These are phyloP conservation scores for Thamnaconus septentrionalis DNA, from an alignment of 2,113 vertebrate genomes.

Conservation along the genomic window DNA sequence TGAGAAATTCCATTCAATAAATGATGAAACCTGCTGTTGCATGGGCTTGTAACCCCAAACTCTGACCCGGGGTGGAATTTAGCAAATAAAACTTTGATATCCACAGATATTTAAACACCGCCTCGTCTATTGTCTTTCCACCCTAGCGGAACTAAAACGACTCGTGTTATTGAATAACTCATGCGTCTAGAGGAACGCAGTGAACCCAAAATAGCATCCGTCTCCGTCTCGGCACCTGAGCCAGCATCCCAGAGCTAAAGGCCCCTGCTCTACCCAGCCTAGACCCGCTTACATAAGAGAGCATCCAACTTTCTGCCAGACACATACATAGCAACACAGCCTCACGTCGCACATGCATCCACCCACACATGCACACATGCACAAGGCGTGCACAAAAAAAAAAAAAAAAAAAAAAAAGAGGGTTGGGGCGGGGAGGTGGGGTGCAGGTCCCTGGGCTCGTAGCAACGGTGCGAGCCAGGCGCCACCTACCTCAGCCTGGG, in stretches of 20 bases:
- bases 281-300: constrained; percentile 62
- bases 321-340: not conserved
- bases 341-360: not conserved
- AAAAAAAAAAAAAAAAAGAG: too few relatives aligned
- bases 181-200: constrained; percentile 39
- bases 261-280: constrained; percentile 40
- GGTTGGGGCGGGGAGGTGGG: not conserved
- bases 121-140: constrained; percentile 30
- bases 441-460: constrained; percentile 20
- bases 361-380: not conserved
- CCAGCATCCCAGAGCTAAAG: constrained; percentile 55
- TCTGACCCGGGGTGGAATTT: too few relatives aligned
- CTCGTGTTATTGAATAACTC: constrained; percentile 51
- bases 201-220: constrained; percentile 60
- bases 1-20: too few relatives aligned
- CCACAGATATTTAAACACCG: constrained; percentile 1
- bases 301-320: constrained; percentile 51
- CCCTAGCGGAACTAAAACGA: constrained; percentile 14
- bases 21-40: too few relatives aligned
- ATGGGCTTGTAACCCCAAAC: too few relatives aligned
- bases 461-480: constrained; percentile 33
- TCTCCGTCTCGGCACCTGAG: constrained; percentile 64
- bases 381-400: too few relatives aligned
- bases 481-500: constrained; percentile 16
- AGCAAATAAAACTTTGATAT: constrained; percentile 6